Base-by-base conservation (phyloP, 2,797 vertebrate species). In the Percopsis omiscomaycus region DNA sequence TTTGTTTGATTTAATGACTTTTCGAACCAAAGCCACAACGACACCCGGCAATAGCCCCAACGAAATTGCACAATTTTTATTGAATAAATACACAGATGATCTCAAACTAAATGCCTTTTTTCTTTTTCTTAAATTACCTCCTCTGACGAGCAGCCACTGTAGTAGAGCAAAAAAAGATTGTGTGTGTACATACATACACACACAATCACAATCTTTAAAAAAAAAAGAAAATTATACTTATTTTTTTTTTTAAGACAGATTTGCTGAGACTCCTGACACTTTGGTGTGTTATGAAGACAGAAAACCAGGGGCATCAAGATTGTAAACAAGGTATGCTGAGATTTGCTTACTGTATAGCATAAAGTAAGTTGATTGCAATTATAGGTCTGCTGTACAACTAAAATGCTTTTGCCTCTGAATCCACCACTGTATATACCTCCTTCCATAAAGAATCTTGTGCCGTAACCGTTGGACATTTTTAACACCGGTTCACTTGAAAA, bases 251-350 rank as follows among this genome's bases (percentile, higher is more conserved):
- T 15, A 5, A 42, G 9, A 42, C 54, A 56, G 63, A 65, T 5
- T 29, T 44, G 10, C 8, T 45, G 28, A 64, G 63, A 56, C 1
- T 11, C 58, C 59, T 32, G 30, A 83, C 81, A 67, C 3, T 55
- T 30, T 4, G 3, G 6, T 14, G 12, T 60, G 60, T 27, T 71
- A 58, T 61, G 74, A 42, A 66, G 73, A 76, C 44, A 56, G 48
- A 62, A 55, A 70, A 64, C 69, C 64, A 70, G 50, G 55, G 8
- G 0, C 57, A 65, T 45, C 73, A 6, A 55, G 69, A 30, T 70
- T 75, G 61, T 63, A 80, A 6, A 80, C 76, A 66, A 88, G 86
- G 88, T 89, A 89, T 69, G 85, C 67, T 56, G 68, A n/a, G 30
- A 13, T 61, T 29, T 72, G 44, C 57, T 75, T 27, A 59, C 51